A percentile compares a stretch with the other conserved stretches of the same genome.
These are phyloP conservation scores for Paracanthobrama guichenoti DNA, from an alignment of 2,113 vertebrate genomes.

Conservation along the genomic window DNA sequence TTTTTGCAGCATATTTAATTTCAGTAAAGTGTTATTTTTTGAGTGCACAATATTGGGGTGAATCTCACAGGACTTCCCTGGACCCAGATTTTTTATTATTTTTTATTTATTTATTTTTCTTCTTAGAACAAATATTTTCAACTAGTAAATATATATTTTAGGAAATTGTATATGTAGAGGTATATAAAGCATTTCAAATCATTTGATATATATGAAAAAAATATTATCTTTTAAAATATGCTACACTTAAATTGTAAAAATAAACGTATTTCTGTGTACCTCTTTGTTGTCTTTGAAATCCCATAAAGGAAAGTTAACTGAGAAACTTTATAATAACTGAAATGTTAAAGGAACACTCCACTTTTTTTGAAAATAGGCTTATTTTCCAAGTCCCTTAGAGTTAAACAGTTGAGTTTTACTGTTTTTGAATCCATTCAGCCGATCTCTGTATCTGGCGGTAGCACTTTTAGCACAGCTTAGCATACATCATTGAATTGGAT, in stretches of 20 bases:
- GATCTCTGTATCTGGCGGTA: no score
- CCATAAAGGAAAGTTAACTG: background rate
- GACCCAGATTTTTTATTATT: background rate
- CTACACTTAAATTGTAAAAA: background rate
- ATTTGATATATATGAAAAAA: no score
- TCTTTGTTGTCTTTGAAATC: background rate
- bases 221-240: background rate
- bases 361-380: no score
- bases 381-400: no score
- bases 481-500: no score
- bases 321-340: background rate
- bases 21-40: background rate
- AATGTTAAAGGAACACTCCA: no score
- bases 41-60: background rate
- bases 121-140: background rate
- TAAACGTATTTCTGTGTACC: background rate
- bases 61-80: background rate
- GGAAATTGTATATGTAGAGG: background rate
- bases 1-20: background rate
- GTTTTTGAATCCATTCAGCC: no score
- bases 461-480: no score
- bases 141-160: background rate
- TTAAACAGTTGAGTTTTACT: no score
- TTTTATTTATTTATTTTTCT: background rate
- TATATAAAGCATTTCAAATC: background rate